Conservation (phyloP, 2,113 vertebrate genomes). For the Petrocephalus microphthalmus region DNA sequence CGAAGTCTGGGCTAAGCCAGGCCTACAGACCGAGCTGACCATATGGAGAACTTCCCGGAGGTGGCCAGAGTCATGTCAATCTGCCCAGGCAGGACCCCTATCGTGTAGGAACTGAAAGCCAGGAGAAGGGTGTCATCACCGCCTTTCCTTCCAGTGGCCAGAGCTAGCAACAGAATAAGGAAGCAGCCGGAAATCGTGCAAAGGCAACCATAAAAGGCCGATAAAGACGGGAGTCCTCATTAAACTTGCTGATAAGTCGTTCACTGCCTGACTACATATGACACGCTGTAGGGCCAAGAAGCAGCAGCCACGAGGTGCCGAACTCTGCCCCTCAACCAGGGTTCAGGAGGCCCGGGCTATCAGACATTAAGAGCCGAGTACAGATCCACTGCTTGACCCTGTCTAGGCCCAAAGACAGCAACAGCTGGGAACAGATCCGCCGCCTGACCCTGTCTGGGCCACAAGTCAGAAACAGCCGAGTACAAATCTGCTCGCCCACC, state of each 20-base stretch:
- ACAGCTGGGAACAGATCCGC: neutral
- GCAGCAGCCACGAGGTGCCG: neutral
- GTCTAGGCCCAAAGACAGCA: neutral
- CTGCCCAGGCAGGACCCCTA: neutral
- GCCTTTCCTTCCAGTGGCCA: neutral
- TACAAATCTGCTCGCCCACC: neutral
- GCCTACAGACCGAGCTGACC: neutral
- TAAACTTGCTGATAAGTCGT: neutral
- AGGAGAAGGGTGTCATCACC: neutral
- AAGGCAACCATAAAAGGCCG: slow-evolving; percentile 3
- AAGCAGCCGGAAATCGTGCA: neutral
- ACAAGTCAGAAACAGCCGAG: neutral
- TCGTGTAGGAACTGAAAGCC: neutral
- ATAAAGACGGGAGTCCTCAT: neutral
- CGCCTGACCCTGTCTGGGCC: neutral
- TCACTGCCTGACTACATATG: neutral
- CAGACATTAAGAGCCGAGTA: neutral
- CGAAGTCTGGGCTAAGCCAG: neutral
- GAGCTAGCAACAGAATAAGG: neutral
- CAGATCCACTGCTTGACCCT: neutral
- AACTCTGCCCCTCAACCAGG: slow-evolving; percentile 7
- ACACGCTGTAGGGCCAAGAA: neutral
- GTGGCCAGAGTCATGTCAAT: neutral
- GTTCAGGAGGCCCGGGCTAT: neutral
- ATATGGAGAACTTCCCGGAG: neutral